These are phyloP conservation scores for Cervus canadensis DNA, from an alignment of 2,113 vertebrate species.

Conservation along the genomic window DNA sequence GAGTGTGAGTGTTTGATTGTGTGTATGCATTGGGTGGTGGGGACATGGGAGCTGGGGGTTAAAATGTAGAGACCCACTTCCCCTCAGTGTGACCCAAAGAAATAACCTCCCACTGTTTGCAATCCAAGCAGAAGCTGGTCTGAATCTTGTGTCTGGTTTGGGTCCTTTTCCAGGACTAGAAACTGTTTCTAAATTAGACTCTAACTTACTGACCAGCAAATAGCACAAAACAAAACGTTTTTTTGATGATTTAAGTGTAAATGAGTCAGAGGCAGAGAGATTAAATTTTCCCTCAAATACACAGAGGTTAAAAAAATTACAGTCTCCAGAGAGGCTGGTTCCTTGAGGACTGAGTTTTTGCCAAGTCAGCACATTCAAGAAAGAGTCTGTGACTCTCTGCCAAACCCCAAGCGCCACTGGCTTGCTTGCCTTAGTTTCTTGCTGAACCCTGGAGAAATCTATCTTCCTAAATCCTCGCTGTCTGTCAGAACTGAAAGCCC, in stretches of 20 bases:
- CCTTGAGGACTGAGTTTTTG: background rate
- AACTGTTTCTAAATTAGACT: conserved; percentile 46
- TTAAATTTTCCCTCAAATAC: conserved; percentile 67
- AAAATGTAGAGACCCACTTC: background rate
- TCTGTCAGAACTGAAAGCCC: conserved; percentile 44
- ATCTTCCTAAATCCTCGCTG: conserved; percentile 60
- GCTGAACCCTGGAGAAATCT: conserved; percentile 45
- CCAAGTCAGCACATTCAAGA: conserved; percentile 39
- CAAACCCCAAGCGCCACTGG: conserved; percentile 37
- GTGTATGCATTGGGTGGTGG: background rate
- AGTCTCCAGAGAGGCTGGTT: conserved; percentile 42
- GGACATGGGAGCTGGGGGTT: too few relatives aligned
- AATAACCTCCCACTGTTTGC: background rate
- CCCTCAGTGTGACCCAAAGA: background rate
- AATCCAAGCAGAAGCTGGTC: background rate
- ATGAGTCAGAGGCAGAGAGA: conserved; percentile 54
- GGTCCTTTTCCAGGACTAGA: conserved; percentile 9
- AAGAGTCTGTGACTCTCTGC: background rate
- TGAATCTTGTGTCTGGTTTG: background rate
- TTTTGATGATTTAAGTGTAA: conserved; percentile 56
- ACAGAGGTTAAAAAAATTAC: conserved; percentile 60
- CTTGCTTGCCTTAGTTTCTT: background rate
- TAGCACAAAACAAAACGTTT: conserved; percentile 37
- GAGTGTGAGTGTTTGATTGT: background rate
- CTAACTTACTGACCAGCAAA: background rate